Evolutionary conservation across 2,113 vertebrate species (phyloP), one percentile per base, ranked within the genome.

Genomic region (Pelodiscus sinensis): DNA sequence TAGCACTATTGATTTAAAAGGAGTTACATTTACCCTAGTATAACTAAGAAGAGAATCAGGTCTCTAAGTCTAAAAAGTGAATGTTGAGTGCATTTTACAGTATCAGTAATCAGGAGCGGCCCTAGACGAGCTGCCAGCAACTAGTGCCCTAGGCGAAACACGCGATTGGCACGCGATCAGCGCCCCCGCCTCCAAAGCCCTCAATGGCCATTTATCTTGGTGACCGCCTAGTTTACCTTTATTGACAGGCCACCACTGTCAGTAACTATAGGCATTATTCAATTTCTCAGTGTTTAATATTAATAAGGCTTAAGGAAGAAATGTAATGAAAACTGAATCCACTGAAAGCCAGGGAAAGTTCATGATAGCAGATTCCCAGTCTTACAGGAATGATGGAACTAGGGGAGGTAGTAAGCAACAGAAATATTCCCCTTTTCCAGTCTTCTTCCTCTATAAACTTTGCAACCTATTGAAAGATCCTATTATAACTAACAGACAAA

Each of bases 401-500:
- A 78, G 11, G 75, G 83, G 51, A 87, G 24, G 1, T 62, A 35
- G 18, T 94, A 82, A 89, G 27, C 52, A 82, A 93, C 1, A 91
- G 2, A 54, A 55, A 8, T 81, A 54, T 54, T 92, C 88, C 71
- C 1, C 10, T 91, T 82, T 92, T 65, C 24, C 8, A 75, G 11
- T 68, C 44, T 87, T 81, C 8, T 75, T 94, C 81, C 9, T 89
- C 38, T 81, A 79, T 24, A 90, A 44, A 75, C 79, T 25, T 77
- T 77, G 3, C 35, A 78, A 65, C 73, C 75, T 81, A n/a, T 12
- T 88, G 52, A 78, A 94, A 91, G 89, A 90, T 79, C 22, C 81
- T 56, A 25, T 89, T 92, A 93, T 85, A 82, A 87, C 73, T 93
- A 94, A 73, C 55, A 90, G 92, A 92, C 8, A 93, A 81, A 87